These are phyloP conservation scores for Rhagonycha lutea DNA, from an alignment of 2,888 invertebrate genomes.

Conservation along the genomic window DNA sequence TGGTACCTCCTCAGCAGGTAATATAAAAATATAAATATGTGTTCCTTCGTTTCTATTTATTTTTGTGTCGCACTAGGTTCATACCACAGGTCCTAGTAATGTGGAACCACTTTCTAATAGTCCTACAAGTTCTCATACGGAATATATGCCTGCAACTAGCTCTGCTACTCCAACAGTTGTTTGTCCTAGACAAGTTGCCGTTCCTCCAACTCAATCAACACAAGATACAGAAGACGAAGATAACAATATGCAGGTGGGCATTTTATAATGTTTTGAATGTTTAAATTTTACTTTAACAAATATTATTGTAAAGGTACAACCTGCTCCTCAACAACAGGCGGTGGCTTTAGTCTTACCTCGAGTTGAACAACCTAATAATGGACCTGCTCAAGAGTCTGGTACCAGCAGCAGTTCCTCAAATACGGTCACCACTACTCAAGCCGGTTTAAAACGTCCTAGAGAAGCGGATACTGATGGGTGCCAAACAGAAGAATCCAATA, in stretches of 20 bases:
- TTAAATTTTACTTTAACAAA: not conserved
- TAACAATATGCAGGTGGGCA: conserved; percentile 41
- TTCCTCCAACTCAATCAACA: conserved; percentile 65
- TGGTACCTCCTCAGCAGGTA: conserved; percentile 67
- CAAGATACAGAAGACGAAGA: conserved; percentile 61
- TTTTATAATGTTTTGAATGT: not conserved
- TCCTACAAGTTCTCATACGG: conserved; percentile 76
- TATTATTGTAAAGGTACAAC: conserved; percentile 26
- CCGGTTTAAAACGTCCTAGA: conserved; percentile 64
- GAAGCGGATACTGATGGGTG: conserved; percentile 62
- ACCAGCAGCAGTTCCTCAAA: conserved; percentile 63
- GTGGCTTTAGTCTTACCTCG: conserved; percentile 74
- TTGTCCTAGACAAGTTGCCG: conserved; percentile 66
- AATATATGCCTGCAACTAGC: conserved; percentile 85
- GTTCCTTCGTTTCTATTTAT: not conserved
- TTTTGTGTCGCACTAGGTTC: conserved; percentile 46
- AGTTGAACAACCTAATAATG: conserved; percentile 65
- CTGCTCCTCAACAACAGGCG: conserved; percentile 61
- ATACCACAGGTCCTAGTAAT: conserved; percentile 57
- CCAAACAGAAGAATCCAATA: conserved; percentile 55
- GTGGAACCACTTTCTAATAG: conserved; percentile 65
- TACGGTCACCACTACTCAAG: conserved; percentile 71
- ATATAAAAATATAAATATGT: not conserved
- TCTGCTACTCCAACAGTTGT: conserved; percentile 63
- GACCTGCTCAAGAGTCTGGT: conserved; percentile 48